Percentiles rank a stretch among this genome's conserved stretches.
Evolutionary conservation across 2,113 vertebrate species (phyloP).

Genomic region (Microtus ochrogaster): DNA sequence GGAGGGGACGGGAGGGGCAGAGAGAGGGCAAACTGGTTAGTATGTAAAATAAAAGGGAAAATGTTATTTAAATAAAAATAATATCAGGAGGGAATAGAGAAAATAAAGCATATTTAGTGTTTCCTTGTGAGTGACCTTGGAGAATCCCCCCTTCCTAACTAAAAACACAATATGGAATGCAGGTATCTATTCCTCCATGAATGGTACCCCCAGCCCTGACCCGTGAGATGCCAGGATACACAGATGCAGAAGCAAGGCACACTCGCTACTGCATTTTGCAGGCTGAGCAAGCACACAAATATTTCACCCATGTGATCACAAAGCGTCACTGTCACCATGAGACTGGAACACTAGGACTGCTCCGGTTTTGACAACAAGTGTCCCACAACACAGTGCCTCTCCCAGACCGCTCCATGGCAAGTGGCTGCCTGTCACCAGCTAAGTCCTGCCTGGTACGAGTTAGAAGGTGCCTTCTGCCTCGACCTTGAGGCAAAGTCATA

Average conservation of each 20-base stretch:
- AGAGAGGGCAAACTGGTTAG: too few species aligned
- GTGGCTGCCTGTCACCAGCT: neutral
- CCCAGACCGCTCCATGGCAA: neutral
- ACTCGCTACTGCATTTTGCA: slow-evolving; percentile 40
- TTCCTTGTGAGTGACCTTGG: slow-evolving; percentile 44
- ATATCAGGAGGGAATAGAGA: neutral
- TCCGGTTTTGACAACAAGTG: slow-evolving; percentile 7
- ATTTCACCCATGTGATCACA: slow-evolving; percentile 52
- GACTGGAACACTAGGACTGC: neutral
- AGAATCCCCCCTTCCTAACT: neutral
- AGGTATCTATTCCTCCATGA: neutral
- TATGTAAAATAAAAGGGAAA: too few species aligned
- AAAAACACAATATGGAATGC: neutral
- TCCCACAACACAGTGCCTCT: neutral
- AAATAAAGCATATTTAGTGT: neutral
- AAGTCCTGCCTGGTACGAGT: slow-evolving; percentile 9
- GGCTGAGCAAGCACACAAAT: slow-evolving; percentile 38
- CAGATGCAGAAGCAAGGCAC: slow-evolving; percentile 18
- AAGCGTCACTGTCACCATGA: slow-evolving; percentile 37
- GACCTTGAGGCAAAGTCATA: neutral
- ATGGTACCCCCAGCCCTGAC: neutral
- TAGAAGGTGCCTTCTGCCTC: slow-evolving; percentile 43
- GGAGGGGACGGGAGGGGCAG: too few species aligned
- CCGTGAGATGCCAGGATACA: neutral
- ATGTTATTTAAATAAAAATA: neutral